Evolutionary conservation across 2,797 vertebrate species (phyloP).

Genomic region (Tenualosa ilisha): DNA sequence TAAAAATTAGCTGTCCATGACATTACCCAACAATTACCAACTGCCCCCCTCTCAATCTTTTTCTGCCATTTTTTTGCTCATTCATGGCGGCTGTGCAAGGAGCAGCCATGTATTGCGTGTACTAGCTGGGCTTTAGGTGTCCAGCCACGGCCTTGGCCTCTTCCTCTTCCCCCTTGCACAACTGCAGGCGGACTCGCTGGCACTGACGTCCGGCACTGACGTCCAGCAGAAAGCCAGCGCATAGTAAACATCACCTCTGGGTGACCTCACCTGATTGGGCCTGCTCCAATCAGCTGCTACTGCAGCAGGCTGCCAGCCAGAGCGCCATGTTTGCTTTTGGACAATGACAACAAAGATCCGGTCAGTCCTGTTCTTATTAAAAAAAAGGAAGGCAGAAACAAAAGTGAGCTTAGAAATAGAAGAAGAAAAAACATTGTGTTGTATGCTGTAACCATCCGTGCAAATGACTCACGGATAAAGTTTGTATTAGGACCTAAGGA

Average conservation of each 20-base stretch:
- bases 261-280: conserved; percentile 67
- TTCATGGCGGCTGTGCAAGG: neutral
- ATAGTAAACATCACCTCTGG: conserved; percentile 62
- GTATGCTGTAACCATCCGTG: neutral
- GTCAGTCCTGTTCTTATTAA: conserved; percentile 29
- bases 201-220: neutral
- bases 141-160: neutral
- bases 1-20: neutral
- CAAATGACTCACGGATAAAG: neutral
- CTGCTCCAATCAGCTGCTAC: conserved; percentile 39
- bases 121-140: neutral
- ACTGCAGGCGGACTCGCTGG: neutral
- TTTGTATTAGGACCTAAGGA: neutral
- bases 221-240: conserved; percentile 29
- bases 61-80: neutral
- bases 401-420: neutral
- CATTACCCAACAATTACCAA: neutral
- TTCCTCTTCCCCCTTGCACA: neutral
- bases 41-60: neutral
- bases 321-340: conserved; percentile 53
- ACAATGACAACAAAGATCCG: conserved; percentile 42
- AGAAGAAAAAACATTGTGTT: neutral
- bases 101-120: neutral
- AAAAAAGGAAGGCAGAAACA: conserved; percentile 32
- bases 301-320: conserved; percentile 54